phyloP scores from a whole-genome alignment of 2,888 invertebrate species.

The Malthinus flaveolus region DNA sequence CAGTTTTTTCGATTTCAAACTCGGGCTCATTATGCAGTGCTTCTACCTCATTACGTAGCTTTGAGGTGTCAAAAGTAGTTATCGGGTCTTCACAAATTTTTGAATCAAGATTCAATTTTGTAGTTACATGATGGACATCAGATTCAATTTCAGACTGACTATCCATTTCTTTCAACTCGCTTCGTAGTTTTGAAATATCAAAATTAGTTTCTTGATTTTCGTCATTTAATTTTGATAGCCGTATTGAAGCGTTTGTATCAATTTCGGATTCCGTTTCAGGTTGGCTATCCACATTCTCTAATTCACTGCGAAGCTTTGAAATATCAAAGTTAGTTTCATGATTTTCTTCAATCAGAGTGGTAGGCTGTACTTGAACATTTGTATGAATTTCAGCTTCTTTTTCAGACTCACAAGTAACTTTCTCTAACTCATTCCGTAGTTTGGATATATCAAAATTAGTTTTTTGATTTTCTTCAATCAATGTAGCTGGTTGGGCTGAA shows the following conservation, averaged over 20 bases:
- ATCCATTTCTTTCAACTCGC: not conserved
- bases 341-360: not conserved
- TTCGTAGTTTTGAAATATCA: not conserved
- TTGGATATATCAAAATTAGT: not conserved
- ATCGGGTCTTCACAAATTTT: not conserved
- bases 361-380: not conserved
- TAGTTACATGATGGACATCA: not conserved
- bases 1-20: too few species aligned
- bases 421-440: slow-evolving; percentile 13
- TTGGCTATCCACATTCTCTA: not conserved
- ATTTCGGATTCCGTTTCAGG: not conserved
- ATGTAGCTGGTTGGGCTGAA: not conserved
- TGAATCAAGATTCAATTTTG: too few species aligned
- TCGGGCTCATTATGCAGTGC: too few species aligned
- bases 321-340: not conserved
- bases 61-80: not conserved
- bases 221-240: too few species aligned
- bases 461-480: not conserved
- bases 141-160: too few species aligned
- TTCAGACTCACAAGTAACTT: not conserved
- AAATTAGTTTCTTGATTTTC: not conserved
- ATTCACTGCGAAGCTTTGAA: not conserved
- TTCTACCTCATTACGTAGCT: not conserved
- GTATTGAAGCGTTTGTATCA: not conserved
- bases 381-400: not conserved